phyloP scores from a whole-genome alignment of 2,888 invertebrate species.

The Eupithecia tripunctaria region DNA sequence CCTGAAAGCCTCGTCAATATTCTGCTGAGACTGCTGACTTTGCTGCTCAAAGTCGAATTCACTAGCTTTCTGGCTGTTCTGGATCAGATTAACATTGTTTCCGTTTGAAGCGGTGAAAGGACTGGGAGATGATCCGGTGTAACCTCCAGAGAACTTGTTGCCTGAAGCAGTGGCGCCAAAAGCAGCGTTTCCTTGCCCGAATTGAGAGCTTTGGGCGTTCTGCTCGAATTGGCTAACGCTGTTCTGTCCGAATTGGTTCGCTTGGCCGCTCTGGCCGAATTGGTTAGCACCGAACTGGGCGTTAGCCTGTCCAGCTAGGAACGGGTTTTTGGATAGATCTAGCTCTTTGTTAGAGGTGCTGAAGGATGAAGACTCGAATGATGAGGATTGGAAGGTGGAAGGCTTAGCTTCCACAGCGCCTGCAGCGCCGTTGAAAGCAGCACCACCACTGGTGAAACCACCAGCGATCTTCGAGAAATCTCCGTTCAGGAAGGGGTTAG shows the following conservation, averaged over 20 bases:
- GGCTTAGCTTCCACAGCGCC: slow-evolving; percentile 37
- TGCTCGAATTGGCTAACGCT: slow-evolving; percentile 15
- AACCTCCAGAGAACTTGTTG: slow-evolving; percentile 49
- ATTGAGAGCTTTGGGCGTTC: slow-evolving; percentile 5
- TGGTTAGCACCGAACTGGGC: slow-evolving; percentile 40
- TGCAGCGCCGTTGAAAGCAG: slow-evolving; percentile 35
- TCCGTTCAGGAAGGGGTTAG: slow-evolving; percentile 69
- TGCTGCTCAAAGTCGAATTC: slow-evolving; percentile 70
- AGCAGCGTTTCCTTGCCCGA: slow-evolving; percentile 30
- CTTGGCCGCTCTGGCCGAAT: slow-evolving; percentile 29
- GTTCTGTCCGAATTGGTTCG: slow-evolving; percentile 18
- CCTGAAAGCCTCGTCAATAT: slow-evolving; percentile 69
- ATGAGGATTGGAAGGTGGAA: slow-evolving; percentile 55
- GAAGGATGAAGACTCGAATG: slow-evolving; percentile 65
- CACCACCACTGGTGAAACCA: slow-evolving; percentile 36
- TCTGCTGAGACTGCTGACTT: slow-evolving; percentile 70
- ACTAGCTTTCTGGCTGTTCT: slow-evolving; percentile 64
- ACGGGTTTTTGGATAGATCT: slow-evolving; percentile 16
- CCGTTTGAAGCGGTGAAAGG: slow-evolving; percentile 69
- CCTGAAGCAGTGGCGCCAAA: slow-evolving; percentile 45
- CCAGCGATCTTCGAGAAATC: slow-evolving; percentile 57
- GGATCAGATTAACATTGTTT: slow-evolving; percentile 69
- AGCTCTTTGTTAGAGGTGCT: slow-evolving; percentile 58
- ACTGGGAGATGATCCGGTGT: slow-evolving; percentile 70
- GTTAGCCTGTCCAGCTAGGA: slow-evolving; percentile 37